Percentiles rank a stretch among this genome's conserved stretches.
Conservation (phyloP, 2,888 invertebrate species). For the Trachelus stipa region DNA sequence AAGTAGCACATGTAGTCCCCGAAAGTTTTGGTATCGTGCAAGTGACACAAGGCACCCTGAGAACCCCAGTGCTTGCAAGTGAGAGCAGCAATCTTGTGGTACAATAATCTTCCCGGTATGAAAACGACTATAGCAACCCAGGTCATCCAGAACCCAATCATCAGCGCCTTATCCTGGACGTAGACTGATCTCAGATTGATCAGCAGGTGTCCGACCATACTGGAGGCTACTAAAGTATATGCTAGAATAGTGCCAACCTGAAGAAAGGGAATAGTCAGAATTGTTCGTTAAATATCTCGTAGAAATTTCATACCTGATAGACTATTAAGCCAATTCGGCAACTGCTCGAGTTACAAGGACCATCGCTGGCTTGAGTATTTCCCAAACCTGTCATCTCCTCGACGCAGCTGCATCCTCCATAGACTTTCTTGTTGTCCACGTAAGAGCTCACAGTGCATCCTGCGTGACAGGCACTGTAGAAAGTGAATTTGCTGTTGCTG, state of each 20-base stretch:
- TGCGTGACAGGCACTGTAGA: constrained; percentile 80
- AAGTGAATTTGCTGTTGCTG: constrained; percentile 69
- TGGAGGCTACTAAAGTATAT: constrained; percentile 64
- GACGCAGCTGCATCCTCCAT: constrained; percentile 70
- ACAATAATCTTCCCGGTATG: constrained; percentile 74
- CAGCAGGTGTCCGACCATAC: constrained; percentile 68
- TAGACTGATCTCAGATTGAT: constrained; percentile 71
- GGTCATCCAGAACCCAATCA: constrained; percentile 71
- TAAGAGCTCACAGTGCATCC: constrained; percentile 70
- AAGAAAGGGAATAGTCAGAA: neutral
- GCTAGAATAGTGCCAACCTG: constrained; percentile 65
- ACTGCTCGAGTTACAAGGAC: constrained; percentile 68
- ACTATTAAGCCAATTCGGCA: constrained; percentile 70
- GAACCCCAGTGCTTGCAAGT: constrained; percentile 68
- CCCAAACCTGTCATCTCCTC: constrained; percentile 42
- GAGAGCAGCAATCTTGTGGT: constrained; percentile 69
- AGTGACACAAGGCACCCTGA: constrained; percentile 63
- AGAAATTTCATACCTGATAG: constrained; percentile 54
- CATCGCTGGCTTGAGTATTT: constrained; percentile 66
- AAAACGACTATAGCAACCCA: constrained; percentile 71
- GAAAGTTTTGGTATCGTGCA: constrained; percentile 67
- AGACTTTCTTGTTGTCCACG: constrained; percentile 67
- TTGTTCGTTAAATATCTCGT: neutral
- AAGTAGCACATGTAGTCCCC: constrained; percentile 68
- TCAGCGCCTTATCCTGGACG: constrained; percentile 73